A percentile compares a stretch with the other conserved stretches of the same genome.
Evolutionary conservation across 2,113 vertebrate species (phyloP).

Genomic region (Platanista minor): DNA sequence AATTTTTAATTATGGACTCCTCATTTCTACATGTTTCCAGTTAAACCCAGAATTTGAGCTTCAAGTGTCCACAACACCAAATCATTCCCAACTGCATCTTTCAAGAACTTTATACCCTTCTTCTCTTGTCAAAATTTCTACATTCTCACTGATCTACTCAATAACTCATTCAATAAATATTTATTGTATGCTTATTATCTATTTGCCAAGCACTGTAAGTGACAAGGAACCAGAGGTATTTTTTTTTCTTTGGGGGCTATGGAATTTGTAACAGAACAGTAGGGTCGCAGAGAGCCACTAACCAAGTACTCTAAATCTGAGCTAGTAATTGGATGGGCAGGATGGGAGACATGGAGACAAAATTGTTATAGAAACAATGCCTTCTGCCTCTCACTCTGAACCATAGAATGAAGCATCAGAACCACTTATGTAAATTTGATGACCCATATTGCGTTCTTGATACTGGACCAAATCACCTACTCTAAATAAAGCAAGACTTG

Average conservation of each 20-base stretch:
- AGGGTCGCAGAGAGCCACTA: not conserved
- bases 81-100: not conserved
- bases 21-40: slow-evolving; percentile 3
- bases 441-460: not conserved
- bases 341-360: not conserved
- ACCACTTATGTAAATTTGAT: not conserved
- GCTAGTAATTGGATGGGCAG: not conserved
- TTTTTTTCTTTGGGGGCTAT: not conserved
- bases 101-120: not conserved
- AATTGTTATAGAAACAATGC: not conserved
- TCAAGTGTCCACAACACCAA: not conserved
- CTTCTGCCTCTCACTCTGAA: not conserved
- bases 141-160: not conserved
- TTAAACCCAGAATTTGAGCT: slow-evolving; percentile 8
- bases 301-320: not conserved
- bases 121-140: not conserved
- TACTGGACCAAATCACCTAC: not conserved
- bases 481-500: not conserved
- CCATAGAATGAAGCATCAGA: not conserved
- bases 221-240: not conserved
- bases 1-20: not conserved
- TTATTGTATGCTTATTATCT: not conserved
- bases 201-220: not conserved
- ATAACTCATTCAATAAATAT: not conserved
- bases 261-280: not conserved